Evolutionary conservation across 2,797 vertebrate species (phyloP), one percentile per base, ranked within the genome.

Genomic region (Centropyge bicolor): DNA sequence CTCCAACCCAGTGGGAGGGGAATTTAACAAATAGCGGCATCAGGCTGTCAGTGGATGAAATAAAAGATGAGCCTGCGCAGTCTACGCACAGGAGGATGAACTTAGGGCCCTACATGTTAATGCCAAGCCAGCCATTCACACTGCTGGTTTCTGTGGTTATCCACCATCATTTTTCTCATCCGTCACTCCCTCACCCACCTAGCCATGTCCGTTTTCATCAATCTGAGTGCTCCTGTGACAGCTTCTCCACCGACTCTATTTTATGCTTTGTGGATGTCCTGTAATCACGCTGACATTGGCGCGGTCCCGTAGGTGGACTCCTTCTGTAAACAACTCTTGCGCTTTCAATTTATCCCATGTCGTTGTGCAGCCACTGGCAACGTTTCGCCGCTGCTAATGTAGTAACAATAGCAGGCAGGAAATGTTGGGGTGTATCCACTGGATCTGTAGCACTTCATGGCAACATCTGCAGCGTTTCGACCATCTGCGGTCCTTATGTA

Each of bases 221-320:
- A 24, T 88, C 80, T 75, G 65, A 88, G 61, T 27, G 49, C 74
- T 77, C 46, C n/a, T 43, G 13, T 86, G 82, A 86, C 84, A 85
- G 74, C 14, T 85, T 82, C 68, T 79, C 71, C 66, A 9, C 79
- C 27, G 62, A 56, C 66, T 81, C 56, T 57, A 71, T 87, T 85
- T 78, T 64, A 81, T 81, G 78, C 83, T 81, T 81, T 81, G 82
- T 84, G 71, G 63, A 66, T 78, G 86, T 87, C 64, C 74, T 84
- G 73, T 82, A 85, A 86, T 81, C 66, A 74, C 17, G 49, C 76
- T 81, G 77, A 84, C 82, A 84, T 56, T 85, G 64, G 38, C 51
- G 17, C 20, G 46, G 73, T 77, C 82, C 76, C 36, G 6, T 63
- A 36, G 55, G 59, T 85, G 73, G 67, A 82, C 67, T 8, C 48